A percentile compares a stretch with the other conserved stretches of the same genome.
phyloP scores from a whole-genome alignment of 2,888 invertebrate species.

The Noctua comes region DNA sequence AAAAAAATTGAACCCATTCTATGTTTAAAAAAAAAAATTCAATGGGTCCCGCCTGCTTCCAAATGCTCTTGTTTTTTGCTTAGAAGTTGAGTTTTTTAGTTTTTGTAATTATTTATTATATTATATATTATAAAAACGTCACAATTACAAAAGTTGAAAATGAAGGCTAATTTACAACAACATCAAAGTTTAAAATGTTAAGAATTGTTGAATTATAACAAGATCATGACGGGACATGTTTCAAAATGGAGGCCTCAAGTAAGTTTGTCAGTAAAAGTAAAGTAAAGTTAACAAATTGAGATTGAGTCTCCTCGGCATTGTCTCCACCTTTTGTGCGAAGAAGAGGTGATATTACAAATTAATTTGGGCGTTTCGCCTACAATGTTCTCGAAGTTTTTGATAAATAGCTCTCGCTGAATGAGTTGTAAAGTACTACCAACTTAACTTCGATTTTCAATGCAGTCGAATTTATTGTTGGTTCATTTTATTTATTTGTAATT shows the following conservation, averaged over 20 bases:
- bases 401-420: slow-evolving; percentile 55
- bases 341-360: slow-evolving; percentile 62
- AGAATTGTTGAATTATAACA: slow-evolving; percentile 25
- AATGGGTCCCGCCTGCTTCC: no score
- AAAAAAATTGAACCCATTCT: no score
- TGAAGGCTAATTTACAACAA: not conserved
- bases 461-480: slow-evolving; percentile 27
- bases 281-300: slow-evolving; percentile 55
- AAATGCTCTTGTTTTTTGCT: no score
- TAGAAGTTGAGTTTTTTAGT: no score
- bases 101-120: no score
- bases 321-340: slow-evolving; percentile 52
- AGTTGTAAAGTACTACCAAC: slow-evolving; percentile 28
- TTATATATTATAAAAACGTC: no score
- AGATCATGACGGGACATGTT: slow-evolving; percentile 33
- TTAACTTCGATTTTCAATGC: slow-evolving; percentile 45
- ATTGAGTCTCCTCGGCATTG: slow-evolving; percentile 50
- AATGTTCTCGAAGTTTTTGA: slow-evolving; percentile 62
- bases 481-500: slow-evolving; percentile 28
- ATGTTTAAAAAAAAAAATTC: no score
- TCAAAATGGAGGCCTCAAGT: slow-evolving; percentile 26
- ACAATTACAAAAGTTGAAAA: slow-evolving; percentile 13
- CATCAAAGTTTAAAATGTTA: slow-evolving; percentile 5
- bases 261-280: slow-evolving; percentile 38
- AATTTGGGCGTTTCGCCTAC: slow-evolving; percentile 57